Evolutionary conservation across 2,888 invertebrate genomes (phyloP), one percentile per base, ranked within the genome.

Genomic region (Spodoptera picta): DNA sequence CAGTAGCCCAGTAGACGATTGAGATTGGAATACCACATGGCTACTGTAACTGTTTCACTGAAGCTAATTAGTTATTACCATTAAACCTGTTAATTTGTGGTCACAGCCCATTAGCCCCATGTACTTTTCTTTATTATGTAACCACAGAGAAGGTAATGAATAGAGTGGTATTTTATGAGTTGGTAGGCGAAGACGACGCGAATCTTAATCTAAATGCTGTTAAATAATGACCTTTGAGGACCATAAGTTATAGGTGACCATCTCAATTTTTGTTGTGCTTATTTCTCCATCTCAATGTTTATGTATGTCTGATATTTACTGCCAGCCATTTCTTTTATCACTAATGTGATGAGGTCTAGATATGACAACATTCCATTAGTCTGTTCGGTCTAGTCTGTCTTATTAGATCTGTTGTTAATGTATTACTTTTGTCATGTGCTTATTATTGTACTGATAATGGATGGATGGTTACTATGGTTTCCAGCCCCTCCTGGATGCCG

Each of bases 391-490:
- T 49, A 19, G 2, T 4, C 23, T 9, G 19, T 10, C 36, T 27
- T 44, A 48, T 19, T 53, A 36, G 31, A 47, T 44, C 5, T 14
- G 24, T 23, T 19, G 14, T 27, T 14, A 43, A 53, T 46, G 9
- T 48, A 45, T 62, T 58, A 27, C 27, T n/a, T 9, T 56, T 56
- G 56, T 51, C 24, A 52, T 58, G 24, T 66, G 19, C 5, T 12
- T 10, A 6, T 27, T 27, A 3, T 27, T 27, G 27, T 27, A 27
- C 27, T 27, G 27, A 27, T 43, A 50, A 49, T 27, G 48, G 50
- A 47, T 60, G 48, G 48, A 59, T 60, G 60, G 73, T 75, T 75
- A 47, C 65, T 68, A 77, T 73, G 65, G 75, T 75, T 72, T 72
- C 70, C 75, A 72, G 72, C 71, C 75, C 70, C 14, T 19, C 55